phyloP scores from a whole-genome alignment of 2,888 invertebrate species.

The Apoderus coryli region DNA sequence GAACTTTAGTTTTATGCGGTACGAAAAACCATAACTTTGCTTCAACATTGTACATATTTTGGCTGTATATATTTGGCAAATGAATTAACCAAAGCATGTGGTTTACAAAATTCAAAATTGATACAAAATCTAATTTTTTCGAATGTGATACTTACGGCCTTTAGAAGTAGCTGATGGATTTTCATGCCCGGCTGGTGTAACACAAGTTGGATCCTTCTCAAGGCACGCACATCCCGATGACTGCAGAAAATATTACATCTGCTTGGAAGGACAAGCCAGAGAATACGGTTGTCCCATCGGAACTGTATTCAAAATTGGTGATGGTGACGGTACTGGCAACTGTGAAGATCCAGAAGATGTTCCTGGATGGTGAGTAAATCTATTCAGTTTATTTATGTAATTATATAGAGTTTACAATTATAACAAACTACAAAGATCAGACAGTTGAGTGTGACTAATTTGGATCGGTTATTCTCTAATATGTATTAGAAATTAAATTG shows the following conservation, averaged over 20 bases:
- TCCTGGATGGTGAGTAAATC: constrained; percentile 89
- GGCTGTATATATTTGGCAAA: too few species aligned
- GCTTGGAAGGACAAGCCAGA: constrained; percentile 77
- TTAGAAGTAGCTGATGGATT: constrained; percentile 86
- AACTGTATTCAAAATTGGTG: constrained; percentile 89
- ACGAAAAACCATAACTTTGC: too few species aligned
- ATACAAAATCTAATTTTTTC: constrained; percentile 10
- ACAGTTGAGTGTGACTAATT: too few species aligned
- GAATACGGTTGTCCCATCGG: constrained; percentile 94
- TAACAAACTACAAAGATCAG: too few species aligned
- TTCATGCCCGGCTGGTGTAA: too few species aligned
- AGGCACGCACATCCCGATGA: constrained; percentile 90
- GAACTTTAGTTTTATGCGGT: too few species aligned
- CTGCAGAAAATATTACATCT: constrained; percentile 92
- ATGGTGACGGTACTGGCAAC: constrained; percentile 78
- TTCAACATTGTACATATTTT: too few species aligned
- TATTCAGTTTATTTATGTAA: too few species aligned
- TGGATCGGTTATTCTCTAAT: too few species aligned
- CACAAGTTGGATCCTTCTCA: constrained; percentile 84
- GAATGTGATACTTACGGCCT: constrained; percentile 19
- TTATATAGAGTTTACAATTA: too few species aligned
- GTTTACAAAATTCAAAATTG: constrained; percentile 14
- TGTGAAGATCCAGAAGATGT: constrained; percentile 93
- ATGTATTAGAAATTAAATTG: too few species aligned
- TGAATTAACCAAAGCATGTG: too few species aligned